Evolutionary conservation across 2,113 vertebrate genomes (phyloP), one percentile per base, ranked within the genome.

Genomic region (Epinephelus lanceolatus): DNA sequence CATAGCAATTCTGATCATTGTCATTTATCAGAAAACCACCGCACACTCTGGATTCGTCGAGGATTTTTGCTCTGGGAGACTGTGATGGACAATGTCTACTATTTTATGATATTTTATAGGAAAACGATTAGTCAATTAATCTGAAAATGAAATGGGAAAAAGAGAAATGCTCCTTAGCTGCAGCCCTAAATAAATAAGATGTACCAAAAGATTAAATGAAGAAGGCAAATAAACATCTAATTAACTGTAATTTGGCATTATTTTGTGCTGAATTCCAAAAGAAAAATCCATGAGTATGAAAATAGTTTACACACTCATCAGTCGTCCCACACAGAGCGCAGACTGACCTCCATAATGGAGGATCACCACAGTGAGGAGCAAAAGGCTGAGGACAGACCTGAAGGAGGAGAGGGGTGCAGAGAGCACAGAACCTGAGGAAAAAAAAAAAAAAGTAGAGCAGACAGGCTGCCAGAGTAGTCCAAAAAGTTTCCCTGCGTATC

Each of bases 401-500:
- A 60, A 47, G n/a, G 49, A 75, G 69, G 51, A 70, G 25, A 25
- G 52, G 52, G 42, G 19, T 70, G 47, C 47, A 67, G 61, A 37
- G 63, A 60, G 52, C n/a, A 11, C 33, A 37, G 68, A 25, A 45
- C 42, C 10, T 45, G 57, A 45, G 10, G 40, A 14, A 27, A 1
- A 23, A 8, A 25, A 25, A 51, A 23, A 47, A 42, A 57, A 57
- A 78, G 42, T 13, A 40, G 71, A 71, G 74, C 30, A 51, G 30
- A 42, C 70, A 55, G 40, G 53, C 42, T 76, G 73, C 30, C 30
- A 47, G 45, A 74, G 51, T 60, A 49, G 25, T 71, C 77, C 68
- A 68, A 56, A 85, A 87, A 85, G 42, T 90, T 88, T 80, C 73
- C 65, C 76, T 53, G 47, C 15, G 6, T 67, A 81, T 78, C 78